A percentile compares a stretch with the other conserved stretches of the same genome.
phyloP scores from a whole-genome alignment of 2,113 vertebrate genomes.

The Catharus minimus region DNA sequence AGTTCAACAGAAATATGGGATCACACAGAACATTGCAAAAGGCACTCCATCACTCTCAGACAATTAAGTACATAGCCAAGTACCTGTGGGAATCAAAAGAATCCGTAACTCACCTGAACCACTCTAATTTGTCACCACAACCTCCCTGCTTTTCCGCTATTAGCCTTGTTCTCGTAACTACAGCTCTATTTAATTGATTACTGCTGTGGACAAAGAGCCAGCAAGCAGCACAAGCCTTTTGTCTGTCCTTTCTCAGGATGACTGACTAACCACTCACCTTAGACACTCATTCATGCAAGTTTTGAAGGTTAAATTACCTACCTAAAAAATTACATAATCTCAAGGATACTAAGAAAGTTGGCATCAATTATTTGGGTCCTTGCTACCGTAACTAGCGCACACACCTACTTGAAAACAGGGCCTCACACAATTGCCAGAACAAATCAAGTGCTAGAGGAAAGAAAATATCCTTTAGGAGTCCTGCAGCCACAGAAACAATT shows the following conservation, averaged over 20 bases:
- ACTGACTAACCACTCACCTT: not conserved
- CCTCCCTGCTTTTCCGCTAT: not conserved
- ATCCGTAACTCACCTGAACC: not conserved
- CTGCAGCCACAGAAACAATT: not conserved
- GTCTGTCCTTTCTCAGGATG: not conserved
- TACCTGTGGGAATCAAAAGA: not conserved
- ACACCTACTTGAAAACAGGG: not conserved
- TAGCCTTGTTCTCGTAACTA: not conserved
- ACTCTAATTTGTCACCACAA: not conserved
- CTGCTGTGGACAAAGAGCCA: not conserved
- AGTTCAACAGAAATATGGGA: not conserved
- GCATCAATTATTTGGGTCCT: rapidly evolving
- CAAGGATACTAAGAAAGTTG: not conserved
- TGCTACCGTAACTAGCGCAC: not conserved
- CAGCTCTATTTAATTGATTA: not conserved
- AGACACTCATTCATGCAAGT: not conserved
- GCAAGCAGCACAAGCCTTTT: not conserved
- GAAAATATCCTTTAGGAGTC: not conserved
- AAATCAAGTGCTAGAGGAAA: not conserved
- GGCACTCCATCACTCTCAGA: not conserved
- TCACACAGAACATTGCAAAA: not conserved
- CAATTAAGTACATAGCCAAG: not conserved
- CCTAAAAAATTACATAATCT: not conserved
- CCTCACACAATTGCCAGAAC: not conserved
- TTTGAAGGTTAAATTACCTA: not conserved